Conservation (phyloP, 2,113 vertebrate species). For the Tetrax tetrax region DNA sequence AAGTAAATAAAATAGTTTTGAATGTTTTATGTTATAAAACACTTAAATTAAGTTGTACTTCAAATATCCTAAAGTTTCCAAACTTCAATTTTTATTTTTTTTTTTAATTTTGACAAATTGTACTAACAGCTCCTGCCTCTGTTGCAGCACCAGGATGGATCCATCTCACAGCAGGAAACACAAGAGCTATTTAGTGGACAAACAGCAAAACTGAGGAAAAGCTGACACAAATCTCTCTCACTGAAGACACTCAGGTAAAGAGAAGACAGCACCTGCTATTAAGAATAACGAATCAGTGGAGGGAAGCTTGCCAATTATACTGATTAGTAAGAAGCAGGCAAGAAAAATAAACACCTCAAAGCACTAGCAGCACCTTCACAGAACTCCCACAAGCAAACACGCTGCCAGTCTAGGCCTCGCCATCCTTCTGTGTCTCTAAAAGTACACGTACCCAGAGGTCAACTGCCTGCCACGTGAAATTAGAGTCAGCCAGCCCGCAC, state of each 20-base stretch:
- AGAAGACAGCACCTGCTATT: not conserved
- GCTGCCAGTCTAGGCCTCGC: not conserved
- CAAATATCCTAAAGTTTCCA: not conserved
- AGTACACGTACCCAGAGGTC: not conserved
- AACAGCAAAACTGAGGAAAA: not conserved
- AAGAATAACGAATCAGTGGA: not conserved
- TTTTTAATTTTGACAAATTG: not conserved
- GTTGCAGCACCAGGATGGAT: not conserved
- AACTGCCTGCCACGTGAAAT: not conserved
- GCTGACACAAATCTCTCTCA: not conserved
- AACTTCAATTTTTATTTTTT: too few relatives aligned
- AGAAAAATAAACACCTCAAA: not conserved
- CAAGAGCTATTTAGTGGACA: not conserved
- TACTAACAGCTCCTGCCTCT: not conserved
- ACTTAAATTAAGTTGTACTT: not conserved
- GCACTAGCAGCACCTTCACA: not conserved
- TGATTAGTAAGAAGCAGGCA: not conserved
- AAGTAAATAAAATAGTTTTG: not conserved
- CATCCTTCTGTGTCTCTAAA: not conserved
- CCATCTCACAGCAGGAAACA: not conserved
- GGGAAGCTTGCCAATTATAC: not conserved
- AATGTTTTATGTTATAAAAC: not conserved
- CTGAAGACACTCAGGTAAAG: not conserved
- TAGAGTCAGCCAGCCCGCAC: not conserved
- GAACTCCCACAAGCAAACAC: not conserved